Evolutionary conservation across 1,140 invertebrate genomes (phyloP).

Genomic region (Zaprionus camerounensis): DNA sequence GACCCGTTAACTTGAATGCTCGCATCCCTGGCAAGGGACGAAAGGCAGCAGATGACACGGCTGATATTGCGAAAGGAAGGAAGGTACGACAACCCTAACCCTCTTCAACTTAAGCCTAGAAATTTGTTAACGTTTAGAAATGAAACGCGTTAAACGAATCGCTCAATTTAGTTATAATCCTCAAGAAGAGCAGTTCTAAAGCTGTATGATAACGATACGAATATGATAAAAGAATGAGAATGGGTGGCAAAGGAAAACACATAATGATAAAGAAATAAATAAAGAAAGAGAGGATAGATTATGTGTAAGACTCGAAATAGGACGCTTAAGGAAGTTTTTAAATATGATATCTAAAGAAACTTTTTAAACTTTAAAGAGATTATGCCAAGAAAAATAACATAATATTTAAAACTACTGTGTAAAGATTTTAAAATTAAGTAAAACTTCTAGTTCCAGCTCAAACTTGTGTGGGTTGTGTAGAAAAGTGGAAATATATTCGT

Average conservation of each 20-base stretch:
- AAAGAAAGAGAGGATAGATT: not conserved
- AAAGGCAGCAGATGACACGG: constrained; percentile 32
- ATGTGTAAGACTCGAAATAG: not conserved
- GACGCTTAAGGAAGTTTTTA: too few species aligned
- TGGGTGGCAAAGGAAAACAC: not conserved
- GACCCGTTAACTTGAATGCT: constrained; percentile 65
- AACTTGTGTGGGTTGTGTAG: too few species aligned
- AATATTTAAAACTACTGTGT: too few species aligned
- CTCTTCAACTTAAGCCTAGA: constrained; percentile 45
- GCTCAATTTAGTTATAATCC: constrained; percentile 37
- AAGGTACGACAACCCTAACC: constrained; percentile 38
- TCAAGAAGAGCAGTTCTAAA: constrained; percentile 16
- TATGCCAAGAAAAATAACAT: too few species aligned
- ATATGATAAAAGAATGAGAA: not conserved
- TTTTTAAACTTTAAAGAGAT: too few species aligned
- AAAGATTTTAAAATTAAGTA: too few species aligned
- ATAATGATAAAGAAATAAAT: not conserved
- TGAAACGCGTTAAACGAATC: constrained; percentile 26
- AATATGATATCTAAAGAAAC: too few species aligned
- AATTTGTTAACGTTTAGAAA: constrained; percentile 37
- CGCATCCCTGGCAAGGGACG: constrained; percentile 10
- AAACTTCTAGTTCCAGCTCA: too few species aligned
- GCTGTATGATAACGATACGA: not conserved
- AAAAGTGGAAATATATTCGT: too few species aligned
- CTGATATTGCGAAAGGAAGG: constrained; percentile 21